phyloP scores from a whole-genome alignment of 2,113 vertebrate species.

The Oenanthe melanoleuca region DNA sequence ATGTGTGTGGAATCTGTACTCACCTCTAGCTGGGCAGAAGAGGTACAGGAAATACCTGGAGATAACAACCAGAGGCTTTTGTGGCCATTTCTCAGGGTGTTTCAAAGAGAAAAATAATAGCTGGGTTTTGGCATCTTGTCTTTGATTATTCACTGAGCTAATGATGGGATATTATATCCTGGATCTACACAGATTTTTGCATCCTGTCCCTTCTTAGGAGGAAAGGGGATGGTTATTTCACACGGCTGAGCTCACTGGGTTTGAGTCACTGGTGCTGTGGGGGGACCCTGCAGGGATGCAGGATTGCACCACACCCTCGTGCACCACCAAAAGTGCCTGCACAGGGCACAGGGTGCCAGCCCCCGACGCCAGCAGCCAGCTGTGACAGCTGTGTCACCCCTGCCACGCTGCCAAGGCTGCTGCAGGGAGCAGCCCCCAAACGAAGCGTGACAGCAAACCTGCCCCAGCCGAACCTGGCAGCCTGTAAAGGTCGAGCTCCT shows the following conservation, averaged over 20 bases:
- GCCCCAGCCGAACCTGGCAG: neutral
- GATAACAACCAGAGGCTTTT: neutral
- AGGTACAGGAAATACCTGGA: fast-evolving
- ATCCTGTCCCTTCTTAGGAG: neutral
- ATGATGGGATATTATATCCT: neutral
- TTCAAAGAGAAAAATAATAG: neutral
- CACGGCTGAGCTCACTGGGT: neutral
- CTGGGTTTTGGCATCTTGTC: neutral
- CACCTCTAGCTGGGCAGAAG: neutral
- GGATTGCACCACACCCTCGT: fast-evolving
- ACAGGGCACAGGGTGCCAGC: neutral
- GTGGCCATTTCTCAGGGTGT: neutral
- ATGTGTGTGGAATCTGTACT: too few species aligned
- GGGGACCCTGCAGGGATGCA: neutral
- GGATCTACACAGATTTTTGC: neutral
- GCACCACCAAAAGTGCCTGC: neutral
- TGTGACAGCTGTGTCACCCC: neutral
- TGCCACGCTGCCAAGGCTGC: neutral
- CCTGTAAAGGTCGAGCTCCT: neutral
- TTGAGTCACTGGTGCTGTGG: neutral
- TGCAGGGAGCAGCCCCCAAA: neutral
- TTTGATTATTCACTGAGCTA: neutral
- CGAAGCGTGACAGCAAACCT: neutral
- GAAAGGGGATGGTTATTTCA: neutral
- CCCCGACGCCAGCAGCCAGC: fast-evolving